Evolutionary conservation across 2,888 invertebrate species (phyloP), one percentile per base, ranked within the genome.

Genomic region (Thumatha senex): DNA sequence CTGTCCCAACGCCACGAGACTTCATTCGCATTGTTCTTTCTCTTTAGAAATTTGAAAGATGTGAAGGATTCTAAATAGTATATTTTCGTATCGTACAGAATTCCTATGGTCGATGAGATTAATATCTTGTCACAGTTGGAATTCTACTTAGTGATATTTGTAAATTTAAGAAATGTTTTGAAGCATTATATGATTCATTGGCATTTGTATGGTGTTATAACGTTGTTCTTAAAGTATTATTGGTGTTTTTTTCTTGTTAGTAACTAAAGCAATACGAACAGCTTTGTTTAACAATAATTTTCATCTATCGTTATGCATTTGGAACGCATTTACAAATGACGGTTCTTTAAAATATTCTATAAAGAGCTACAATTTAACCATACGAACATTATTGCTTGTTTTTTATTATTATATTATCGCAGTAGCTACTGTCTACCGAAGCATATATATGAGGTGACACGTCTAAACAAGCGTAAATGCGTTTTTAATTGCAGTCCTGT

Each of bases 21-120:
- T 9, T 42, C 12, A 54, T 48, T 61, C 47, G 51, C 50, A 54
- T 41, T 50, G 49, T 41, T 42, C 33, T 24, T 4, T 47, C 40
- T 40, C 46, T 58, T 46, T 11, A 40, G 45, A 43, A 10, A 14
- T 50, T 14, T 40, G 30, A 41, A 13, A 5, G 39, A 52, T 33
- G 48, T 39, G 35, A 51, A 42, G 30, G 39, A 41, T 52, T 49
- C 50, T 53, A 54, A 44, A 54, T 54, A 52, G 36, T 48, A 34
- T 50, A 60, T 52, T 54, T 46, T 54, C 44, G 45, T 59, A 53
- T 46, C 49, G 31, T 48, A 48, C 34, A 33, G 24, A n/a, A 40
- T 54, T 47, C 36, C 47, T 47, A 38, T 34, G 45, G 39, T 44
- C 36, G 39, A 34, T 48, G 15, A 18, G 13, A 43, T 42, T 33